phyloP scores from a whole-genome alignment of 2,888 invertebrate species.

The Eristalinus sepulchralis region DNA sequence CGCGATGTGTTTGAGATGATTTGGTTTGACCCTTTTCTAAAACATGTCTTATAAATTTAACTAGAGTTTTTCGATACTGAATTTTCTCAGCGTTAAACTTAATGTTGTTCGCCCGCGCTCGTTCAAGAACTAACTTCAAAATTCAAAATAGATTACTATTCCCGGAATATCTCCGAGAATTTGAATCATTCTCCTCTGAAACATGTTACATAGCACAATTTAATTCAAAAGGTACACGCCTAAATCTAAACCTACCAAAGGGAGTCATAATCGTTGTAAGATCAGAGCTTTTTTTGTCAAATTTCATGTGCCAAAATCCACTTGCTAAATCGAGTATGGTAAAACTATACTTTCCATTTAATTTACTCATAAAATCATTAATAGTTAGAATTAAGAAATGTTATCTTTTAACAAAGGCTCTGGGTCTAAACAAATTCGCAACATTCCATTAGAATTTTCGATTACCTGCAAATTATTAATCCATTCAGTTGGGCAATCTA shows the following conservation, averaged over 20 bases:
- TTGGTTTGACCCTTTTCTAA: constrained; percentile 64
- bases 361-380: constrained; percentile 65
- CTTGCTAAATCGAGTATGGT: constrained; percentile 45
- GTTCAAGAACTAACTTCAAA: constrained; percentile 72
- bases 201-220: constrained; percentile 74
- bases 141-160: constrained; percentile 75
- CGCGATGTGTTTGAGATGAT: constrained; percentile 30
- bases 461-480: constrained; percentile 56
- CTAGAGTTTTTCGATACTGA: constrained; percentile 70
- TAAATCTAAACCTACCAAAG: constrained; percentile 72
- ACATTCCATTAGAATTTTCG: constrained; percentile 65
- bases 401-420: constrained; percentile 69
- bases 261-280: constrained; percentile 59
- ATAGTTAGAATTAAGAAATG: constrained; percentile 70
- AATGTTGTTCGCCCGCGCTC: constrained; percentile 49
- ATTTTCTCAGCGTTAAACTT: constrained; percentile 74
- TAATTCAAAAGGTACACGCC: constrained; percentile 75
- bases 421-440: constrained; percentile 74
- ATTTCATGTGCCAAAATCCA: constrained; percentile 60
- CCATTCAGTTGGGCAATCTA: no score
- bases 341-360: constrained; percentile 44
- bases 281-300: constrained; percentile 36
- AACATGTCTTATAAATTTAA: constrained; percentile 73
- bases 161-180: constrained; percentile 75
- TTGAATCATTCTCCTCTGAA: constrained; percentile 73